Base-by-base conservation (phyloP, 2,888 invertebrate species). In the Drosophila helvetica region DNA sequence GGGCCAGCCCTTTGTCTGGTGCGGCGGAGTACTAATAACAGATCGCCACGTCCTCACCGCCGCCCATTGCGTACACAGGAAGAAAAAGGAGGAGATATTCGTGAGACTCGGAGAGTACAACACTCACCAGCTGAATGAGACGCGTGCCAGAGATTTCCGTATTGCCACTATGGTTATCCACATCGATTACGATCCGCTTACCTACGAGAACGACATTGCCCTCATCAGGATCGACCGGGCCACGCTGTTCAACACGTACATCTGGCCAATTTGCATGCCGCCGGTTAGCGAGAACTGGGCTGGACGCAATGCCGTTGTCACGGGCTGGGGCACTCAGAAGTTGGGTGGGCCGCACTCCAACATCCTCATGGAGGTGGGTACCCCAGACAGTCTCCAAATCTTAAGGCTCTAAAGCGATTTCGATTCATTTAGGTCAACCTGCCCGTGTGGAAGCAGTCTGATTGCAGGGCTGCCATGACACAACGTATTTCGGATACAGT, bases 211-310 rank as follows among this genome's bases (percentile, higher is more conserved):
- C 87, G 97, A 97, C 85, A 95, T 97, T 56, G 96, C 96, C 0
- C 93, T 97, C 43, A 78, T 97, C 48, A 94, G 94, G 80, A 92
- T 96, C 56, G 93, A 94, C 71, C 92, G 94, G 9, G 93, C 95
- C 0, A 94, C 95, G 0, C 91, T 94, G 6, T 96, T 96, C 90
- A 95, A 95, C 82, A 94, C 94, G 0, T 96, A 96, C 86, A 95
- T 97, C 57, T 96, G 96, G 95, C 97, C 96, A 0, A 94, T 97
- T 59, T 97, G 97, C 89, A 93, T 97, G 73, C 97, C 97, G 0
- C 95, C 96, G 0, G 82, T 93, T 0, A 94, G 93, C 1, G 89
- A 94, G 47, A 91, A 93, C 5, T 94, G 95, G 80, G 94, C 94
- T 19, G 94, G 95, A 69, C 93, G 94, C 86, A 93, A 92, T 9